A percentile compares a stretch with the other conserved stretches of the same genome.
Evolutionary conservation across 2,113 vertebrate species (phyloP).

Genomic region (Microtus ochrogaster): DNA sequence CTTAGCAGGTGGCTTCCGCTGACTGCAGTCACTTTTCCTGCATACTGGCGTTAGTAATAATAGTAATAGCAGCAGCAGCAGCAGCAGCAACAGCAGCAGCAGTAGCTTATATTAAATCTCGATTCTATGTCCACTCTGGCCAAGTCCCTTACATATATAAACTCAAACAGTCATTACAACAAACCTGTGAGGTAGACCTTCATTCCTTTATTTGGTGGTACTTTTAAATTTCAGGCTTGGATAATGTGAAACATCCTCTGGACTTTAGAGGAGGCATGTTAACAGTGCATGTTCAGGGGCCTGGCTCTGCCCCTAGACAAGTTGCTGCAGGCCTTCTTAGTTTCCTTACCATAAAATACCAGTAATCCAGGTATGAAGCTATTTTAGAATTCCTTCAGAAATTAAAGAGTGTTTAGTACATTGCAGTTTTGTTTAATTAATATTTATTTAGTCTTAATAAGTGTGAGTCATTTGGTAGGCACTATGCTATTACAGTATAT

Average conservation of each 20-base stretch:
- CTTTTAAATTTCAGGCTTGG: neutral
- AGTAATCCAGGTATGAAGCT: neutral
- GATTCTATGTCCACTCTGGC: constrained; percentile 47
- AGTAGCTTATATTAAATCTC: constrained; percentile 63
- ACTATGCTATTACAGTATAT: constrained; percentile 45
- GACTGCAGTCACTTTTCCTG: constrained; percentile 29
- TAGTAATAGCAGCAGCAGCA: neutral
- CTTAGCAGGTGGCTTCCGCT: constrained; percentile 41
- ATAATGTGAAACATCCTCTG: constrained; percentile 16
- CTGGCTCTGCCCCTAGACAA: neutral
- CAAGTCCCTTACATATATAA: constrained; percentile 51
- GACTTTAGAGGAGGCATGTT: neutral
- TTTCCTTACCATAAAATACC: constrained; percentile 33
- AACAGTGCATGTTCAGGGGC: neutral
- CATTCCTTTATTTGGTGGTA: constrained; percentile 46
- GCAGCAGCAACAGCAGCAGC: too few species aligned
- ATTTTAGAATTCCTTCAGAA: constrained; percentile 54
- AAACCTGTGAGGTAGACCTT: constrained; percentile 11
- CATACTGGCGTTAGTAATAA: constrained; percentile 51
- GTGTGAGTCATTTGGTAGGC: constrained; percentile 19
- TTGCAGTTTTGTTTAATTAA: constrained; percentile 22
- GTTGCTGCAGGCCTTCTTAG: constrained; percentile 1
- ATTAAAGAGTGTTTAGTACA: neutral
- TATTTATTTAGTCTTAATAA: constrained; percentile 70
- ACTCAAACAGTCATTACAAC: constrained; percentile 45